These are phyloP conservation scores for Periophthalmus magnuspinnatus DNA, from an alignment of 2,797 vertebrate species.

Conservation along the genomic window DNA sequence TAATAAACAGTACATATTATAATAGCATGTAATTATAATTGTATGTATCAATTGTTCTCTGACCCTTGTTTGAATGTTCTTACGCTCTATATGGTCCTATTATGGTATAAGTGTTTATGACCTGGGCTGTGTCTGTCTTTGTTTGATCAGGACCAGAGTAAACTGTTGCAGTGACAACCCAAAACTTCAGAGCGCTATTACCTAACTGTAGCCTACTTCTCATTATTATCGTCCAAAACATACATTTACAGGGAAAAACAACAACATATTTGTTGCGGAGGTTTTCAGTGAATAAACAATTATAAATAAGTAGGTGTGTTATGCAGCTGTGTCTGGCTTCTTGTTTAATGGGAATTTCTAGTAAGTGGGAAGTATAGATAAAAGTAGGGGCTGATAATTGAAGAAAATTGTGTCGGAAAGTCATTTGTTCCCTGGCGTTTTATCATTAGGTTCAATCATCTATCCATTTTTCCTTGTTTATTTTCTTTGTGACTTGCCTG, in stretches of 20 bases:
- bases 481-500: neutral
- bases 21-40: neutral
- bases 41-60: neutral
- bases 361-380: neutral
- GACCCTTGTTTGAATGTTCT: neutral
- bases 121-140: constrained; percentile 1
- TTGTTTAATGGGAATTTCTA: neutral
- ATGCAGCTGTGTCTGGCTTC: neutral
- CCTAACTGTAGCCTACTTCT: neutral
- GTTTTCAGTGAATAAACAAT: neutral
- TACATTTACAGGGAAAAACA: neutral
- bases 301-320: neutral
- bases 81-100: neutral
- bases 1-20: too few relatives aligned
- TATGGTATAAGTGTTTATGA: neutral
- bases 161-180: constrained; percentile 6
- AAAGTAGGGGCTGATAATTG: neutral
- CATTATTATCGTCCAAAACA: neutral
- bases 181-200: neutral
- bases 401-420: neutral
- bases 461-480: neutral
- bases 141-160: constrained; percentile 11
- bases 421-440: neutral
- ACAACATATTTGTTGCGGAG: neutral
- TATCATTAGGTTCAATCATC: neutral